Conservation (phyloP, 1,140 invertebrate genomes). For the Panagrolaimus sp. region DNA sequence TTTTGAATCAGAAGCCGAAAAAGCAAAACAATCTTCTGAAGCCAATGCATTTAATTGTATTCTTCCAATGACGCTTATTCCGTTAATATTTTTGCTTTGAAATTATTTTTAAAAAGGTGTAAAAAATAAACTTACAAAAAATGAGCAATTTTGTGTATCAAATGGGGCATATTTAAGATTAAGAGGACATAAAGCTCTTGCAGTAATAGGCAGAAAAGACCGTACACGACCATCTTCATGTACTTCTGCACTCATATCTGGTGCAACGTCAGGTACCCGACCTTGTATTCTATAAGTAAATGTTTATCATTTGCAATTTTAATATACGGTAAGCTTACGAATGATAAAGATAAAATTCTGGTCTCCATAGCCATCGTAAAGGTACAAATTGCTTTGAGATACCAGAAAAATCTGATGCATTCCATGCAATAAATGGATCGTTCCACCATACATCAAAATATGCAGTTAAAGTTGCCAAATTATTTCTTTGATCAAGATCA, state of each 20-base stretch:
- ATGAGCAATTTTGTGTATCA: slow-evolving; percentile 52
- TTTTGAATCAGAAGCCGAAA: background rate
- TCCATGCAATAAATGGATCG: slow-evolving; percentile 52
- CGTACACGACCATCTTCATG: slow-evolving; percentile 44
- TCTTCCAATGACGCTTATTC: background rate
- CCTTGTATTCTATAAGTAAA: slow-evolving; percentile 46
- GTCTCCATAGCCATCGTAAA: slow-evolving; percentile 52
- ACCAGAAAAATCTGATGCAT: slow-evolving; percentile 44
- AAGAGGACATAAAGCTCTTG: slow-evolving; percentile 53
- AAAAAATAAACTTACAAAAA: slow-evolving; percentile 39
- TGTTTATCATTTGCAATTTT: background rate
- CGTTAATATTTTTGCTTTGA: background rate
- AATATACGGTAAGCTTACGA: background rate
- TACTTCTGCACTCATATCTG: slow-evolving; percentile 46
- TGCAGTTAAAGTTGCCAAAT: slow-evolving; percentile 54
- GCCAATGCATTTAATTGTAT: background rate
- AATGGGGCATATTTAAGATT: slow-evolving; percentile 58
- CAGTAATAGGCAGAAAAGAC: slow-evolving; percentile 56
- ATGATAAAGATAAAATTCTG: slow-evolving; percentile 55
- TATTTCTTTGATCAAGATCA: slow-evolving; percentile 56
- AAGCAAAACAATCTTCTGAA: background rate
- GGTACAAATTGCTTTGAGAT: slow-evolving; percentile 52
- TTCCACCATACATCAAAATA: slow-evolving; percentile 56
- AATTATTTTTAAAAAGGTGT: background rate
- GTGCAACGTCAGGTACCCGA: slow-evolving; percentile 51